Evolutionary conservation across 2,888 invertebrate genomes (phyloP), one percentile per base, ranked within the genome.

Genomic region (Platycheirus albimanus): DNA sequence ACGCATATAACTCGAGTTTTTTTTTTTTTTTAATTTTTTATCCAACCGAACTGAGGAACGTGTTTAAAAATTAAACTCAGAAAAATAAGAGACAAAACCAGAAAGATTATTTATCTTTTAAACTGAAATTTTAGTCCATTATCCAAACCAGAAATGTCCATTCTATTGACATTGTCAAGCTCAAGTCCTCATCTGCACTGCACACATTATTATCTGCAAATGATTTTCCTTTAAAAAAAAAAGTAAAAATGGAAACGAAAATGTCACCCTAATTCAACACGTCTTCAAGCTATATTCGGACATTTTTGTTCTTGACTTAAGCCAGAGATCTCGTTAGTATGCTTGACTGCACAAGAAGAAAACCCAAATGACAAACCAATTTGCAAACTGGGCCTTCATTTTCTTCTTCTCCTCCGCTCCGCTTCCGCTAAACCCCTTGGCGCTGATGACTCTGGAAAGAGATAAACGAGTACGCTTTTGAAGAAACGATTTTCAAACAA

Each of bases 331-430:
- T 61, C 61, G 49, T 70, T 70, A 47, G 17, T 70, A 70, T 47
- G 70, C 56, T 49, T 70, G 69, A 36, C 52, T 70, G 69, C 69
- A 47, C 47, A 58, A 70, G n/a, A 58, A 70, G n/a, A 7, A 43
- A 49, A 56, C 56, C 33, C 45, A 56, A 67, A 61, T 36, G 47
- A 36, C 47, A 66, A 56, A 74, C 43, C 45, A 58, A 47, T 43
- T 70, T 70, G 36, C 47, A 63, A 63, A 56, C 47, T 63, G 8
- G 33, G 43, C 33, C 36, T 54, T 7, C 15, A 8, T 28, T 24
- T 41, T 24, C 2, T 30, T 28, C 13, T 15, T 36, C 38, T 19
- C 13, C 15, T 15, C 17, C 15, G 24, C n/a, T 17, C 10, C 33
- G n/a, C n/a, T n/a, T n/a, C n/a, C n/a, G n/a, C n/a, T n/a, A n/a